Evolutionary conservation across 2,888 invertebrate species (phyloP).

Genomic region (Eupithecia subumbrata): DNA sequence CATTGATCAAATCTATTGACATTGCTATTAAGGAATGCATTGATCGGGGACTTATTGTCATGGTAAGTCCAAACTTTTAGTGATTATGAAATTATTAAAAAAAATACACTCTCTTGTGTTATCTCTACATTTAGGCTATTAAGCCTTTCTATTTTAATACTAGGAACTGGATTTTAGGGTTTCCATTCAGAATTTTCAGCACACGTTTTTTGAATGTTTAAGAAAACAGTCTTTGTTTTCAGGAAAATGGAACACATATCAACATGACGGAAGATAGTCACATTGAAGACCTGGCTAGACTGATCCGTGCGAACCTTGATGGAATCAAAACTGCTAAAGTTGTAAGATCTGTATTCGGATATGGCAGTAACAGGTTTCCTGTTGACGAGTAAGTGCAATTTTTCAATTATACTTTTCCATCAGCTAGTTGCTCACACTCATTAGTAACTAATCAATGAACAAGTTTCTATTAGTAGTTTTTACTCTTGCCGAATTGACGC

Average conservation of each 20-base stretch:
- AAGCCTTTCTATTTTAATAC: no score
- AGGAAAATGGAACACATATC: constrained; percentile 69
- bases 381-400: constrained; percentile 58
- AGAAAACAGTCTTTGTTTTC: constrained; percentile 27
- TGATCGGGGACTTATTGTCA: constrained; percentile 67
- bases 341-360: constrained; percentile 67
- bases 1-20: constrained; percentile 66
- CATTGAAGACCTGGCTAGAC: constrained; percentile 65
- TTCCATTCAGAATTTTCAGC: neutral
- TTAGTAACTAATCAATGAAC: neutral
- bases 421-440: neutral
- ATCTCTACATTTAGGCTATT: neutral
- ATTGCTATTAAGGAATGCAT: constrained; percentile 73
- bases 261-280: constrained; percentile 69
- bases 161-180: neutral
- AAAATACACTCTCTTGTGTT: neutral
- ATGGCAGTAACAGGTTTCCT: constrained; percentile 63
- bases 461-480: neutral
- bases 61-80: constrained; percentile 56
- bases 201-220: neutral
- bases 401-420: neutral
- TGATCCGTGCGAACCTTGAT: constrained; percentile 72
- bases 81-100: neutral
- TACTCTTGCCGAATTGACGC: neutral
- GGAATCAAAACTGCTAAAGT: constrained; percentile 64